A percentile compares a stretch with the other conserved stretches of the same genome.
Conservation (phyloP, 1,140 invertebrate genomes). For the Nasonia vitripennis region DNA sequence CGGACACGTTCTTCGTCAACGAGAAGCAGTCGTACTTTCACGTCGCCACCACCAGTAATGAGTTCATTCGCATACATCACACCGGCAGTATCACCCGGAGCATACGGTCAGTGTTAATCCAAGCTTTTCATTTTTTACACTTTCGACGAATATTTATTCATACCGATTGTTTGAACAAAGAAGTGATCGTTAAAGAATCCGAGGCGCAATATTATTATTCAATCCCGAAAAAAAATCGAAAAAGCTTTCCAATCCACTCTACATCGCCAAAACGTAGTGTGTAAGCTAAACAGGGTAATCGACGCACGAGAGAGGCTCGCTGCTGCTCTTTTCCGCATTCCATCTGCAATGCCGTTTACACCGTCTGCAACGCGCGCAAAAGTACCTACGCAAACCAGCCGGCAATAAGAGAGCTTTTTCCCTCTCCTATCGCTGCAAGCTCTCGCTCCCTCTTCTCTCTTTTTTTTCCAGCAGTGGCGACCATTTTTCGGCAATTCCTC, state of each 20-base stretch:
- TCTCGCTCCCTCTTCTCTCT: too few relatives aligned
- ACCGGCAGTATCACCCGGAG: slow-evolving; percentile 95
- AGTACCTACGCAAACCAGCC: not conserved
- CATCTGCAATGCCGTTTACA: slow-evolving; percentile 54
- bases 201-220: too few relatives aligned
- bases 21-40: slow-evolving; percentile 99
- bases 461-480: not conserved
- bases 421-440: not conserved
- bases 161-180: too few relatives aligned
- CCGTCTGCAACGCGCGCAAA: not conserved
- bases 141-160: too few relatives aligned
- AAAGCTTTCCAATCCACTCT: too few relatives aligned
- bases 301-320: not conserved
- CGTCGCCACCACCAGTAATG: slow-evolving; percentile 97
- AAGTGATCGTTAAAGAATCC: too few relatives aligned
- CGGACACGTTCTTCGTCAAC: slow-evolving; percentile 98
- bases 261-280: not conserved
- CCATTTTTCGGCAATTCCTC: slow-evolving; percentile 24
- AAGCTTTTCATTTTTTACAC: not conserved
- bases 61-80: slow-evolving; percentile 96
- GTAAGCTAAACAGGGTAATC: not conserved
- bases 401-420: too few relatives aligned
- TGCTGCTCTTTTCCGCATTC: slow-evolving; percentile 15
- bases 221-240: too few relatives aligned
- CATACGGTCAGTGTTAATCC: slow-evolving; percentile 86